These are phyloP conservation scores for Columba livia DNA, from an alignment of 2,113 vertebrate genomes.

Conservation along the genomic window DNA sequence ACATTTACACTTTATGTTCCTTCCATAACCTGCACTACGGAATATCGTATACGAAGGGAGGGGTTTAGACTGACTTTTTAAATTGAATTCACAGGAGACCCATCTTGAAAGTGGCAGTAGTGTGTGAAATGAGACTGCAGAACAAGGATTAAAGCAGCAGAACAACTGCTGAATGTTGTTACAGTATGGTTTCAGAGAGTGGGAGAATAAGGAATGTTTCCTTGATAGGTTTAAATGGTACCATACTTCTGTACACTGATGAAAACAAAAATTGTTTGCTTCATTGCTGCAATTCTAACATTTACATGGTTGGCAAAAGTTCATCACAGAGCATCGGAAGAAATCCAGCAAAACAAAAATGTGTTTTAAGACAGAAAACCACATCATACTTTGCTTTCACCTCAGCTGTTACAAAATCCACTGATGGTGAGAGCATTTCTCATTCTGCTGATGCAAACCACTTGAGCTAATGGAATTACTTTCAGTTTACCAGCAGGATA, in stretches of 20 bases:
- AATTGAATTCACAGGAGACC: neutral
- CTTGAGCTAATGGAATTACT: neutral
- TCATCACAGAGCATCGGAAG: neutral
- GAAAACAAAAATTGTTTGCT: neutral
- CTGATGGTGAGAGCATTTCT: neutral
- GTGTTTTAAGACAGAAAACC: neutral
- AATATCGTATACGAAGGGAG: neutral
- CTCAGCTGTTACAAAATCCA: neutral
- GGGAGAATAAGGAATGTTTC: neutral
- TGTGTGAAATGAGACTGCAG: neutral
- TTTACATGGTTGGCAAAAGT: fast-evolving
- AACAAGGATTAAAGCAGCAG: neutral
- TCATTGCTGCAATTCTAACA: neutral
- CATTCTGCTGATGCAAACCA: neutral
- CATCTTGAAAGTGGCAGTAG: neutral
- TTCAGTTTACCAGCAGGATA: neutral
- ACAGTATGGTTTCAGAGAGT: neutral
- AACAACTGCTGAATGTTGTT: neutral
- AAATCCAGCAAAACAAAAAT: neutral
- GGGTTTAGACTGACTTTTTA: neutral
- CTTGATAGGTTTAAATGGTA: neutral
- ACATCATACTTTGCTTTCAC: neutral
- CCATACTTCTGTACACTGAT: neutral
- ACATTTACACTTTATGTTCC: neutral
- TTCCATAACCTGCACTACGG: neutral